Conservation (phyloP, 2,797 vertebrate species). For the Pygocentrus nattereri region DNA sequence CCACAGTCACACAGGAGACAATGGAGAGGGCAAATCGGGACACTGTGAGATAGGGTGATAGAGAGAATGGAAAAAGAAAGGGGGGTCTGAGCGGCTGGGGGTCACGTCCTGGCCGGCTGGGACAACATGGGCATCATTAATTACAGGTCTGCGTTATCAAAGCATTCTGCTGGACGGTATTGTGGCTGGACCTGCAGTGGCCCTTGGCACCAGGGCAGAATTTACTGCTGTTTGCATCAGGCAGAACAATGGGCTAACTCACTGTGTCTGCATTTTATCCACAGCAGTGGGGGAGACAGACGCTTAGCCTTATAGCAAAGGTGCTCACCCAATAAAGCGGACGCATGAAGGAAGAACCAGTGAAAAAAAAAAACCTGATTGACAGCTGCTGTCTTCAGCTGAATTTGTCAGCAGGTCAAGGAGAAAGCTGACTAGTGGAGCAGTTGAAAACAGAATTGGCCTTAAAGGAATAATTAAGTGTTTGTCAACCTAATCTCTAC, state of each 20-base stretch:
- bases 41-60: constrained; percentile 38
- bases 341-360: neutral
- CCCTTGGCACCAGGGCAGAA: constrained; percentile 48
- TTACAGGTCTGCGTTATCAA: constrained; percentile 50
- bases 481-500: neutral
- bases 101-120: constrained; percentile 35
- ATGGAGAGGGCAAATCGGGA: constrained; percentile 41
- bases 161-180: constrained; percentile 27
- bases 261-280: constrained; percentile 42
- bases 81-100: constrained; percentile 14
- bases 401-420: neutral
- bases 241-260: constrained; percentile 55
- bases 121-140: constrained; percentile 55
- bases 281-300: constrained; percentile 25
- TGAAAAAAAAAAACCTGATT: neutral
- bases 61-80: constrained; percentile 38
- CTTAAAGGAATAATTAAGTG: too few relatives aligned
- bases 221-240: constrained; percentile 60
- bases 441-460: neutral
- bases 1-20: constrained; percentile 38
- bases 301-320: constrained; percentile 14
- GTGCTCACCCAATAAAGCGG: constrained; percentile 15
- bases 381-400: neutral
- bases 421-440: neutral
- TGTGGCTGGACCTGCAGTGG: constrained; percentile 34